Percentiles rank a stretch among this genome's conserved stretches.
These are phyloP conservation scores for Dysmachus trigonus DNA, from an alignment of 2,888 invertebrate genomes.

Conservation along the genomic window DNA sequence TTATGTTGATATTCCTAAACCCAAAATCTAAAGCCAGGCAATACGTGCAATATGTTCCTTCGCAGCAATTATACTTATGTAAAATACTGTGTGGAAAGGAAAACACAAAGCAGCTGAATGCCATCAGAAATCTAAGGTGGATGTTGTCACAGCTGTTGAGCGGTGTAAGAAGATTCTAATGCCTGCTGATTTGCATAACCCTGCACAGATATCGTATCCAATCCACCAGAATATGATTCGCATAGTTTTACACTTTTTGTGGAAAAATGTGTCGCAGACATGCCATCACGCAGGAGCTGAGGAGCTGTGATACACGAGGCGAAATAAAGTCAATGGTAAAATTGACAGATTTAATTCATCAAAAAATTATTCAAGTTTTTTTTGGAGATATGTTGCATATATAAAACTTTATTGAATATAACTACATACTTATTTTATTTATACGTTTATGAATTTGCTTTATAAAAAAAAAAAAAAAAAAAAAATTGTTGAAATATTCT, in stretches of 20 bases:
- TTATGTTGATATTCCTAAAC: background rate
- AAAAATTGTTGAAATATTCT: too few species aligned
- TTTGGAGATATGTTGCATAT: too few species aligned
- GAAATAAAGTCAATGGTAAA: background rate
- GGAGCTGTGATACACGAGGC: background rate
- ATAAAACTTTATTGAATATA: too few species aligned
- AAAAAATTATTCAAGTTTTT: too few species aligned
- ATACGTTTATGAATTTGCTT: too few species aligned
- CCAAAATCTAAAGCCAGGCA: background rate
- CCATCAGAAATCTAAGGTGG: slow-evolving; percentile 25
- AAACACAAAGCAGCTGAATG: background rate
- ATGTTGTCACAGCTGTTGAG: slow-evolving; percentile 18
- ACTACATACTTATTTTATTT: too few species aligned
- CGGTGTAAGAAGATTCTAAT: slow-evolving; percentile 10
- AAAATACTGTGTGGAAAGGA: background rate
- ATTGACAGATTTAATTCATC: background rate
- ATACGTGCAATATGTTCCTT: slow-evolving; percentile 1
- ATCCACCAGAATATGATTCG: background rate
- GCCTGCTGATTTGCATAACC: slow-evolving; percentile 26
- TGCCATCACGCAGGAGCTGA: background rate
- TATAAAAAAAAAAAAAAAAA: too few species aligned
- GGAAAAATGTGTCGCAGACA: background rate
- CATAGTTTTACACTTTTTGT: background rate
- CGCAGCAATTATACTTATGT: background rate
- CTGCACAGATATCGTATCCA: background rate